Evolutionary conservation across 2,888 invertebrate genomes (phyloP), one percentile per base, ranked within the genome.

Genomic region (Hypomecis punctinalis): DNA sequence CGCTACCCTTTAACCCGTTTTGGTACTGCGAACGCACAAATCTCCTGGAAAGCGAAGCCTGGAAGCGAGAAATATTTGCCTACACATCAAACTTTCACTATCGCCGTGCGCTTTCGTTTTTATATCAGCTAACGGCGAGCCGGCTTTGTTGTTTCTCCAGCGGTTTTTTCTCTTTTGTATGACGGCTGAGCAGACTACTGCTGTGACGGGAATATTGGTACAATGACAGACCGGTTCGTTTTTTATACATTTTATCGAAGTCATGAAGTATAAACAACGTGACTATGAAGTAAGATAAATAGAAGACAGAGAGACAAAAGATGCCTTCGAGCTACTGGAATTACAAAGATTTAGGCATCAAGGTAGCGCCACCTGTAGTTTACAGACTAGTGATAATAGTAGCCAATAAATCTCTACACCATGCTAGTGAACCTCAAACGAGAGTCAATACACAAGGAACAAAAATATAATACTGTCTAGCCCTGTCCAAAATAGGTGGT

Each of bases 81-180:
- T 90, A 91, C 92, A 93, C 91, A 92, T 92, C 90, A 91, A 93
- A 93, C 92, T 93, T 92, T 93, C 92, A 93, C 92, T 92, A 91
- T 91, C 92, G 81, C 76, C 71, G 85, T 84, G 76, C 86, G 89
- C 92, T 93, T 92, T 92, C 92, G 90, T 91, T 93, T 93, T 92
- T 91, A 89, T 88, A 88, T 85, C 87, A 82, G 81, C 83, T 80
- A 85, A 83, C 84, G 81, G 76, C 81, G 77, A 77, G 77, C 74
- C 76, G 82, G 86, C 83, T 90, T 90, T 91, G 88, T 91, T 90
- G 79, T 88, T 88, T 77, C 81, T 84, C 78, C 68, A 66, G 66
- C 77, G 67, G 70, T 77, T 77, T 80, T 82, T 84, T 82, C 57
- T 79, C 78, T 75, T 83, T 82, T 76, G 70, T 69, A 62, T 73